Evolutionary conservation across 35 echinoderm and acorn worm genomes (phyloP), one percentile per base, ranked within the genome.

Genomic region (Eucidaris tribuloides): DNA sequence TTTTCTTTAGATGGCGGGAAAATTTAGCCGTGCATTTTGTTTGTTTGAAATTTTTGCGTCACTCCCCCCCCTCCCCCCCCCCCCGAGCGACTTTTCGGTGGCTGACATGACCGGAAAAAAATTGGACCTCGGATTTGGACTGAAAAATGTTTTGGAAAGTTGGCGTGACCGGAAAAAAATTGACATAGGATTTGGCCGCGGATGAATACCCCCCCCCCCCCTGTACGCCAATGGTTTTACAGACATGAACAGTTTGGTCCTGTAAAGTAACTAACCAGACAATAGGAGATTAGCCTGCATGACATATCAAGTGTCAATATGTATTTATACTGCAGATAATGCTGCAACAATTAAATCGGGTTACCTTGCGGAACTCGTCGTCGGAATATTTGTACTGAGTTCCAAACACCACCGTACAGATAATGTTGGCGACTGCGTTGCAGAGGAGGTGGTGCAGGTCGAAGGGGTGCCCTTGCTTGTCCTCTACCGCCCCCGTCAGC

Each of bases 361-460:
- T n/a, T 44, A 74, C 68, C 7, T 43, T 44, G n/a, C 48, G 20
- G 30, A 88, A 77, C 11, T 64, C 44, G 17, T 36, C 42, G 46
- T 91, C 82, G 0, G 52, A 50, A 23, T 84, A 78, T 22, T 80
- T 83, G 71, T 77, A 91, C 13, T 83, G 81, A 17, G 85, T 85
- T 4, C 88, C 88, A 7, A 91, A 45, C n/a, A 83, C 38, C 5
- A 85, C 64, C 18, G 81, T 65, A n/a, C 88, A 79, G 25, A 85
- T 91, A 1, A 91, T 74, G 45, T 91, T 91, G 1, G 81, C 43
- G 17, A 93, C 83, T 40, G 96, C 86, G 28, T 80, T 86, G n/a
- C 25, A 50, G n/a, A 93, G 28, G 11, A 89, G 57, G 22, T 65
- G 29, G n/a, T 54, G 37, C 7, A 85, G 70, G 49, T 97, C 77